Base-by-base conservation (phyloP, 2,113 vertebrate species). In the Phyllostomus discolor region DNA sequence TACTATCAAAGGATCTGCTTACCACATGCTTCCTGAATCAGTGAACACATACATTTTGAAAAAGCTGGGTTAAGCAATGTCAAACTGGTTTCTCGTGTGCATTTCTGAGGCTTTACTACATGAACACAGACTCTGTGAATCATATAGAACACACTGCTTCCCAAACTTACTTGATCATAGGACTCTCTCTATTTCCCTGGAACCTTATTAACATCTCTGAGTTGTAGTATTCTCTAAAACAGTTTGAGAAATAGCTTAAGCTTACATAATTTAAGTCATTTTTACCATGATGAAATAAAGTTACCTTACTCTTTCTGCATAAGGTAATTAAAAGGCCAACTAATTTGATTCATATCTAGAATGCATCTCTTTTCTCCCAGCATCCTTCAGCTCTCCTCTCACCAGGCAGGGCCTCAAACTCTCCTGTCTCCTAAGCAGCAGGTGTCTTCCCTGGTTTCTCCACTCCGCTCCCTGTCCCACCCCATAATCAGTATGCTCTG, bases 241-340 rank as follows among this genome's bases (percentile, higher is more conserved):
- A 94, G 72, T 59, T 85, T 90, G 87, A 50, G 50, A 91, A 90
- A 91, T 75, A 85, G 88, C 72, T 75, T 88, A 95, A 52, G 94
- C 75, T 81, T 76, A 78, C 19, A 54, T 69, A 43, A 94, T 50
- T 54, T 88, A 66, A 84, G 46, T 90, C 66, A 75, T 73, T 85
- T 86, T 85, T 69, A 78, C 81, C 31, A 72, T 46, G 35, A 64
- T 38, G 48, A 96, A 92, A 91, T 87, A 90, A n/a, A 91, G 48
- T 67, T 91, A 88, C 41, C 92, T 95, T 79, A 59, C 43, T 78
- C 80, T 92, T 88, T 72, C 92, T 72, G 66, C 48, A 69, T 15
- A 88, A 52, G 10, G 43, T 82, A 88, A 92, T 88, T 67, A 82
- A 95, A 97, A 96, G 70, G 35, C 43, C 62, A 33, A 82, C 31